Base-by-base conservation (phyloP, 1,140 invertebrate species). In the Monomorium pharaonis region DNA sequence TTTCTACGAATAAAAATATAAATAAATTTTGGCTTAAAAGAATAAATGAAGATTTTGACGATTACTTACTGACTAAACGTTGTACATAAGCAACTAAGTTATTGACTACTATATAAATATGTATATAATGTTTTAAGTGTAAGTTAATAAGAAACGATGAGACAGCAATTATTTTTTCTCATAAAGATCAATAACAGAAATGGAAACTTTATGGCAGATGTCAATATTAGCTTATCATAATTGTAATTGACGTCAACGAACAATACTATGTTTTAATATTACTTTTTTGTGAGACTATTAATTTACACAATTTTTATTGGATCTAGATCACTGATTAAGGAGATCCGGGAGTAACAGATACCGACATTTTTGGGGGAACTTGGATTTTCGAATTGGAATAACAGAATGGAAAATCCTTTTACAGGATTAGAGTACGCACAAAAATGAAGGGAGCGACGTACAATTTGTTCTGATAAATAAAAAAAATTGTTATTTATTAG, bases 251-350 rank as follows among this genome's bases (percentile, higher is more conserved):
- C 77, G 63, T 80, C 62, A 62, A 60, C 16, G 10, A 76, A 14
- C 10, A 18, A 80, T 63, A 54, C 42, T 69, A 80, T 18, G 9
- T 37, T 12, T 81, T 10, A 9, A n/a, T 24, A n/a, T 3, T 83
- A 58, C 10, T 44, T 58, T 42, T n/a, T 47, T 42, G 27, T n/a
- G 14, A 1, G 7, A 16, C 14, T 3, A 14, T 51, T 4, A 80
- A n/a, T 80, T 54, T 9, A n/a, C 33, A 58, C 7, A 54, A 56
- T 81, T 70, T 69, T 70, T n/a, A 6, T 69, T 63, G 6, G 12
- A 70, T 27, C 69, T 65, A 27, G 0, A 49, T 81, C 7, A 18
- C 30, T 24, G 5, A 51, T 54, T n/a, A n/a, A n/a, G n/a, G n/a
- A n/a, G n/a, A n/a, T n/a, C n/a, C n/a, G n/a, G n/a, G n/a, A n/a